Evolutionary conservation across 2,888 invertebrate genomes (phyloP), one percentile per base, ranked within the genome.

Genomic region (Danaus chrysippus): DNA sequence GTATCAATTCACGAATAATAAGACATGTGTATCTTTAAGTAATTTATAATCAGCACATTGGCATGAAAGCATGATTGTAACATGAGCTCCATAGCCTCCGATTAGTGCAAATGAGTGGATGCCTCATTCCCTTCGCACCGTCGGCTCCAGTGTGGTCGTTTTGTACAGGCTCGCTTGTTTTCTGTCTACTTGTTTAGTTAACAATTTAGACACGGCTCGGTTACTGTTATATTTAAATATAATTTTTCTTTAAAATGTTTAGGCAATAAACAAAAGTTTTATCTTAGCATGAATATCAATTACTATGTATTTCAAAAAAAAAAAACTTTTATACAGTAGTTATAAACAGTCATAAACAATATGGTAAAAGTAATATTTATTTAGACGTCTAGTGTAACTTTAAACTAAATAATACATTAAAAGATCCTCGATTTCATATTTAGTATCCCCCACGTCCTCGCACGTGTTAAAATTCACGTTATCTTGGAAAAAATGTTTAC

Each of bases 21-120:
- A 34, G 23, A 34, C 23, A 34, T 34, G 23, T 1, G 23, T 34
- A 34, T 34, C 23, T 34, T 34, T 34, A 34, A 34, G 23, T 34
- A 34, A 49, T 17, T 49, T 49, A 49, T 17, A 49, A 49, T 49
- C 49, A 49, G 13, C 13, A 23, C 15, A 49, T 41, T 34, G 49
- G 58, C 11, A 56, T 56, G 78, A 82, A 79, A 84, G 76, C 76
- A 71, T 76, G 76, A 74, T 72, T 79, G 87, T 78, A 86, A 86
- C 79, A 64, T 65, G 81, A 86, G 78, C 75, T 71, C 67, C 64
- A 70, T 68, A 74, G 73, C 68, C 67, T 76, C 75, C 73, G 77
- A 82, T 81, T 80, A 85, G 76, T 73, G 77, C 81, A 73, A 81
- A 80, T 74, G 78, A 83, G 75, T 73, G 75, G 72, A 70, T 73